These are phyloP conservation scores for Ornithoptera priamus DNA, from an alignment of 2,888 invertebrate genomes.

Conservation along the genomic window DNA sequence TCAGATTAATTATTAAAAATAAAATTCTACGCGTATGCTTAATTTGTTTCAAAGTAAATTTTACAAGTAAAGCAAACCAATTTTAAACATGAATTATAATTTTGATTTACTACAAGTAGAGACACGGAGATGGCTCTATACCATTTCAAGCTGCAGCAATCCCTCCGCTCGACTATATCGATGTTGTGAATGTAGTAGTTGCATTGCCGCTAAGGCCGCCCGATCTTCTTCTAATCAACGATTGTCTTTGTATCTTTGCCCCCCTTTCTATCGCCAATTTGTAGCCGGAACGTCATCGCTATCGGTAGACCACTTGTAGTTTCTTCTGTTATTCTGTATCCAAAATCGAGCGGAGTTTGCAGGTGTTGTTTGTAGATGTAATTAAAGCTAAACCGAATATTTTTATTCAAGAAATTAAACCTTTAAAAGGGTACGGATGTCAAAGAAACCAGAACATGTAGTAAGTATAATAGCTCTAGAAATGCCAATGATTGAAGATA, in stretches of 20 bases:
- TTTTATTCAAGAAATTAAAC: too few species aligned
- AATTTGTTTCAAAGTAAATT: too few species aligned
- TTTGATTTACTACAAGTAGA: neutral
- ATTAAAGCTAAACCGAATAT: conserved; percentile 57
- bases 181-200: conserved; percentile 79
- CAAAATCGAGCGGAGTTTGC: conserved; percentile 70
- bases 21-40: too few species aligned
- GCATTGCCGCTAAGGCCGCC: conserved; percentile 72
- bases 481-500: neutral
- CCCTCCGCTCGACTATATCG: conserved; percentile 72
- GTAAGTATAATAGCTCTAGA: neutral
- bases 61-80: neutral
- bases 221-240: conserved; percentile 65
- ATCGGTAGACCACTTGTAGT: conserved; percentile 75
- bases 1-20: too few species aligned
- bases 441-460: neutral
- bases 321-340: conserved; percentile 72
- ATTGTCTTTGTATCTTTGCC: conserved; percentile 68
- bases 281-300: conserved; percentile 68
- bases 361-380: conserved; percentile 63
- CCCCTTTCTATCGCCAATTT: conserved; percentile 68
- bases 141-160: conserved; percentile 72
- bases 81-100: neutral
- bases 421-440: too few species aligned
- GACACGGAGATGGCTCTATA: conserved; percentile 53